Conservation (phyloP, 1,140 invertebrate species). For the Ceratina calcarata region DNA sequence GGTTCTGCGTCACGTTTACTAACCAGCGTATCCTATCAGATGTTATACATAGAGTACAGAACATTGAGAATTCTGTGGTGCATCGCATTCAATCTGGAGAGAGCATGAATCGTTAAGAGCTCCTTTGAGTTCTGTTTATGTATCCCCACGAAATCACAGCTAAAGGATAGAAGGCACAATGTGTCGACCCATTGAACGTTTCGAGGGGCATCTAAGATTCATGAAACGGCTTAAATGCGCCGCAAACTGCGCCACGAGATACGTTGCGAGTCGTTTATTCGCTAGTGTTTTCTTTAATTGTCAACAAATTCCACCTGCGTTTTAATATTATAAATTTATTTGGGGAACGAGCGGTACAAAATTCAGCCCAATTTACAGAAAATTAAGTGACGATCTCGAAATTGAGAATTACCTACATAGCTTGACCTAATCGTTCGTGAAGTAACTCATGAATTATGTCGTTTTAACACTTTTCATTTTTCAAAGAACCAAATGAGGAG, state of each 20-base stretch:
- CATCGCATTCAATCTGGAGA: not conserved
- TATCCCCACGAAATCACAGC: constrained; percentile 7
- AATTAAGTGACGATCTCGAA: not conserved
- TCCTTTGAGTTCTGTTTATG: constrained; percentile 44
- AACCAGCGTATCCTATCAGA: constrained; percentile 36
- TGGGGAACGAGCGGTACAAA: not conserved
- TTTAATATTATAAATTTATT: not conserved
- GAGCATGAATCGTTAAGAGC: constrained; percentile 49
- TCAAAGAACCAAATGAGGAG: too few relatives aligned
- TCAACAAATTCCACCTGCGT: not conserved
- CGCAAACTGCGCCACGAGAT: not conserved
- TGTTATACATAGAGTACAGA: not conserved
- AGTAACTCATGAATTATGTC: too few relatives aligned
- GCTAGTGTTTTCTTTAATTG: not conserved
- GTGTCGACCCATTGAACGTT: not conserved
- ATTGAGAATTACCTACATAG: not conserved
- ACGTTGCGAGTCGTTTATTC: not conserved
- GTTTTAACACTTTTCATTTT: too few relatives aligned
- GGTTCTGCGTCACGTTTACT: constrained; percentile 11
- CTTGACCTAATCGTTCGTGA: too few relatives aligned
- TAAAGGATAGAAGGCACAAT: constrained; percentile 27
- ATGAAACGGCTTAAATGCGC: constrained; percentile 9
- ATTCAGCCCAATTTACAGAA: too few relatives aligned
- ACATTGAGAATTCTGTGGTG: constrained; percentile 18
- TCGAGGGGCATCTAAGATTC: constrained; percentile 22